These are phyloP conservation scores for Leptarthrus brevirostris DNA, from an alignment of 2,888 invertebrate genomes.

Conservation along the genomic window DNA sequence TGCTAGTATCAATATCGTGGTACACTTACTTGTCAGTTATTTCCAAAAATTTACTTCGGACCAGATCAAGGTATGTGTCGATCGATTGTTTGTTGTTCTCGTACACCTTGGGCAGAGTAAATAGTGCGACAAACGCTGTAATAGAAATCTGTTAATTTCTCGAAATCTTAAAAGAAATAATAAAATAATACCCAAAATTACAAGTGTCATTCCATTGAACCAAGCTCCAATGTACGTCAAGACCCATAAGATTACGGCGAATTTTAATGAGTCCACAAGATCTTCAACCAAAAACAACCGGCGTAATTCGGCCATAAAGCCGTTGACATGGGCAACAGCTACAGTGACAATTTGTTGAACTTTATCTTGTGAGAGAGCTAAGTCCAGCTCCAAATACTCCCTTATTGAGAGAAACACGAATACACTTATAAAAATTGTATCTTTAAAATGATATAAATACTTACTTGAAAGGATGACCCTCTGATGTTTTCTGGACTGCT, in stretches of 20 bases:
- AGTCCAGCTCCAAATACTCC: slow-evolving; percentile 86
- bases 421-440: neutral
- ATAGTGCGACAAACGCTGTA: slow-evolving; percentile 89
- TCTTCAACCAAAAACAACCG: slow-evolving; percentile 96
- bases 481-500: slow-evolving; percentile 95
- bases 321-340: slow-evolving; percentile 88
- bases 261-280: slow-evolving; percentile 94
- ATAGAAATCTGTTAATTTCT: neutral
- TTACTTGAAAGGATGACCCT: slow-evolving; percentile 98
- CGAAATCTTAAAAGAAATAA: neutral
- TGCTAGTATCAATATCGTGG: too few species aligned
- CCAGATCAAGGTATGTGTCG: slow-evolving; percentile 89
- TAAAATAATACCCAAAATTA: slow-evolving; percentile 84
- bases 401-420: slow-evolving; percentile 66
- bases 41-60: slow-evolving; percentile 87
- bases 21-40: slow-evolving; percentile 89
- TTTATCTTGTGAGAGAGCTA: slow-evolving; percentile 90
- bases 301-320: slow-evolving; percentile 83
- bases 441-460: slow-evolving; percentile 62
- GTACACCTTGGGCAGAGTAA: slow-evolving; percentile 96
- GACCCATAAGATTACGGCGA: slow-evolving; percentile 94
- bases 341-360: slow-evolving; percentile 89
- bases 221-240: slow-evolving; percentile 97
- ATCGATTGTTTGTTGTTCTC: slow-evolving; percentile 94
- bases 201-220: slow-evolving; percentile 99